These are phyloP conservation scores for Muschampia plurimacula DNA, from an alignment of 2,888 invertebrate species.

Conservation along the genomic window DNA sequence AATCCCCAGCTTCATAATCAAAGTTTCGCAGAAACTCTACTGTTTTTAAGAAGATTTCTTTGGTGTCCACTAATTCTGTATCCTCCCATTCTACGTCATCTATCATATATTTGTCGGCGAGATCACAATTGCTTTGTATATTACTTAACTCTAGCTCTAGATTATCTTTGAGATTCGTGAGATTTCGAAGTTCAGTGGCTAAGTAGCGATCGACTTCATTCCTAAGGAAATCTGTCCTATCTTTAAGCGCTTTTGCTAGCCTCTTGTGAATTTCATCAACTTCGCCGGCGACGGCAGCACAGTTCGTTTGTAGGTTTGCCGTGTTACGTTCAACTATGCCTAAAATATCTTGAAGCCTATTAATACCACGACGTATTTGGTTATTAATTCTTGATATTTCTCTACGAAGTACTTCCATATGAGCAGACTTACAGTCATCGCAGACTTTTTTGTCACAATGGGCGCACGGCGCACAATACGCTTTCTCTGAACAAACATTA, in stretches of 20 bases:
- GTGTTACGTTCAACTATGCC: slow-evolving; percentile 95
- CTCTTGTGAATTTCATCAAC: slow-evolving; percentile 96
- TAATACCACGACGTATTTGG: slow-evolving; percentile 95
- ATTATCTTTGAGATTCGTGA: slow-evolving; percentile 96
- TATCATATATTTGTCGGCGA: slow-evolving; percentile 97
- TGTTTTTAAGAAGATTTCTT: slow-evolving; percentile 98
- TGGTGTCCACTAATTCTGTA: slow-evolving; percentile 96
- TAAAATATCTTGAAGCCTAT: slow-evolving; percentile 94
- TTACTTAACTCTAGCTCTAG: slow-evolving; percentile 97
- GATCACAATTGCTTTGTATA: slow-evolving; percentile 98
- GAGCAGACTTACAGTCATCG: slow-evolving; percentile 97
- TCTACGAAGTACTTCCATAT: slow-evolving; percentile 97
- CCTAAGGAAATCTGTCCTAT: slow-evolving; percentile 94
- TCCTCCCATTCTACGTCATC: slow-evolving; percentile 97
- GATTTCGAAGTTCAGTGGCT: slow-evolving; percentile 93
- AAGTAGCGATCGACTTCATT: slow-evolving; percentile 97
- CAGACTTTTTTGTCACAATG: slow-evolving; percentile 99
- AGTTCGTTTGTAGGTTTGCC: slow-evolving; percentile 94
- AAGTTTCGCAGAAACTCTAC: slow-evolving; percentile 98
- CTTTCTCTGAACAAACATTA: slow-evolving; percentile 96
- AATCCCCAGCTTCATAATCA: slow-evolving; percentile 97
- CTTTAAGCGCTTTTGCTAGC: slow-evolving; percentile 94
- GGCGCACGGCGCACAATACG: slow-evolving; percentile 94
- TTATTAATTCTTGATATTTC: slow-evolving; percentile 96
- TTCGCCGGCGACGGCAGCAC: slow-evolving; percentile 95